Percentiles rank a stretch among this genome's conserved stretches.
phyloP scores from a whole-genome alignment of 2,888 invertebrate genomes.

The Petrolisthes cinctipes region DNA sequence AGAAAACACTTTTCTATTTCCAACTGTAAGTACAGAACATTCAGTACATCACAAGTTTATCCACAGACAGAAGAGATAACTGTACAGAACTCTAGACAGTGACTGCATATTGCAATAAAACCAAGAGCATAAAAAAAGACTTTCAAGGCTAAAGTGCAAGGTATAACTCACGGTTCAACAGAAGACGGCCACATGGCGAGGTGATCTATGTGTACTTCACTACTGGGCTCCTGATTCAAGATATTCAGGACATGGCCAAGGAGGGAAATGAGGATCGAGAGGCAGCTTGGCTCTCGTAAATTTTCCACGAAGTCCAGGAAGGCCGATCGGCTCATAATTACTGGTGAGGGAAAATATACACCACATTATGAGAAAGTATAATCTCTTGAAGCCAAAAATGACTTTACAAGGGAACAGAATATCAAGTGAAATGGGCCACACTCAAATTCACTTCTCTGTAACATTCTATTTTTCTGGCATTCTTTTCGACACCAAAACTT shows the following conservation, averaged over 20 bases:
- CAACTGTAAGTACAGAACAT: too few relatives aligned
- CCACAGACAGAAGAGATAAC: too few relatives aligned
- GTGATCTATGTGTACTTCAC: slow-evolving; percentile 58
- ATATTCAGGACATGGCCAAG: slow-evolving; percentile 57
- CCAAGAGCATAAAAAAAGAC: too few relatives aligned
- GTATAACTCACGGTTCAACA: slow-evolving; percentile 29
- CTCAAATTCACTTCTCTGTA: too few relatives aligned
- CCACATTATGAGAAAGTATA: background rate
- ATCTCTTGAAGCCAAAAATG: background rate
- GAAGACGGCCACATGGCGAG: slow-evolving; percentile 58
- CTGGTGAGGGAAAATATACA: slow-evolving; percentile 17
- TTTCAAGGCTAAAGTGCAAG: too few relatives aligned
- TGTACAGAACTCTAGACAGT: background rate
- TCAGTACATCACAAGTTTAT: too few relatives aligned
- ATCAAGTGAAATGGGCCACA: background rate
- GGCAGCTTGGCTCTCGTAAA: slow-evolving; percentile 60
- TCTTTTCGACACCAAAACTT: too few relatives aligned
- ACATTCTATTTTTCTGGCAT: too few relatives aligned
- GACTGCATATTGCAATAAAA: too few relatives aligned
- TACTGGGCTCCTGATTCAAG: slow-evolving; percentile 51
- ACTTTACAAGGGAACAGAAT: background rate
- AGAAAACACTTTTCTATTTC: too few relatives aligned
- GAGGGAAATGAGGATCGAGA: slow-evolving; percentile 61
- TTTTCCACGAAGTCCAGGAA: slow-evolving; percentile 56
- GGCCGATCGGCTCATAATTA: slow-evolving; percentile 47